Evolutionary conservation across 2,797 vertebrate genomes (phyloP), one percentile per base, ranked within the genome.

Genomic region (Amniataba percoides): DNA sequence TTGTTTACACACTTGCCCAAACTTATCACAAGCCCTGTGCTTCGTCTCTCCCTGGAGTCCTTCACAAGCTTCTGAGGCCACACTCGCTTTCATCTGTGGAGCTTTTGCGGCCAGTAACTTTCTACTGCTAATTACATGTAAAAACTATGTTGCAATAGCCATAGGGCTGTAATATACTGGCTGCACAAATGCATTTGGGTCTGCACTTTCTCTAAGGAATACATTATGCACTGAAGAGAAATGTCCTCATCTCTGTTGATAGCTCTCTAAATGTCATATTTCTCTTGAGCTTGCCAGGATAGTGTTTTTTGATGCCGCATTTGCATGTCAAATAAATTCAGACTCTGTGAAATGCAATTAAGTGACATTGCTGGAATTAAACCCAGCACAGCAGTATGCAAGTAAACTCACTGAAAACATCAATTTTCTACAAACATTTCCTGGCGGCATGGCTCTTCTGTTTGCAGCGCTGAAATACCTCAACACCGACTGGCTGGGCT

Each of bases 1-100:
- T 23, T 82, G 85, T 93, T 93, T 92, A 90, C 87, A 77, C 85
- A 82, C 78, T 89, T 59, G 66, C 60, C 80, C 62, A 80, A 88
- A 88, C 61, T 63, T 84, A 85, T 88, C 85, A 71, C 75, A 61
- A 62, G 80, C 71, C 25, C 36, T 14, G 49, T 40, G 71, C 74
- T 57, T 77, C 77, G 75, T 39, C 36, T 23, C 16, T 66, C 70
- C 74, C 65, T 7, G 14, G 57, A 77, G 71, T 70, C 71, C 77
- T 76, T 82, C 72, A 63, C 49, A 21, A 52, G 62, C 71, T 59
- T 65, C n/a, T 58, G 58, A 76, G 61, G 57, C 56, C 56, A 42
- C 6, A 23, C 16, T 72, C 12, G 0, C 86, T 91, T 81, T 85
- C 71, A 85, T 89, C 80, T 76, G 34, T 19, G 27, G 39, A 27